Evolutionary conservation across 1,140 invertebrate genomes (phyloP), one percentile per base, ranked within the genome.

Genomic region (Brachionus rubens): DNA sequence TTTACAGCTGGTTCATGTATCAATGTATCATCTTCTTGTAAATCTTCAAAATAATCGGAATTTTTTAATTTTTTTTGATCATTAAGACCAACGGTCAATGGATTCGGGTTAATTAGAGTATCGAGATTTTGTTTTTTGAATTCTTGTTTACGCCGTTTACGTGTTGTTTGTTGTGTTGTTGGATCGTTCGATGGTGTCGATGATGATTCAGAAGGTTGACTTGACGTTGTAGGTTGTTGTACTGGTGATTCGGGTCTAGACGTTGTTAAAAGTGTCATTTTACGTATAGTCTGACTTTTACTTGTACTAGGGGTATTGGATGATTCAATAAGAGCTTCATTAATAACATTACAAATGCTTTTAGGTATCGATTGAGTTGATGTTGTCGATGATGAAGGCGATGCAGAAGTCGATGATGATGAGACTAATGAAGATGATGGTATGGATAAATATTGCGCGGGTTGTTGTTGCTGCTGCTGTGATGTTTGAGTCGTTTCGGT

Each of bases 131-230:
- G 59, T 43, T 65, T 65, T 65, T 65, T 65, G 24, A 65, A 65
- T 43, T 65, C 59, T 65, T 65, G 59, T 43, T 65, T 65, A n/a
- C 59, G 59, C 6, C 59, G 4, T 28, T 65, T 65, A 21, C 59
- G 59, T 10, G 9, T 5, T 7, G 4, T 14, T 46, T 5, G 3
- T 14, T 7, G 5, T 16, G 14, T 19, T 65, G 19, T 9, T 43
- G 36, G 33, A 41, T 2, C 19, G 19, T 10, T 65, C 19, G 59
- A 6, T 21, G 19, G 19, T 14, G 9, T 65, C 0, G 19, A 43
- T 21, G 59, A 43, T 21, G 59, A 41, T 9, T 43, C 40, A 7
- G 59, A 65, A 2, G 40, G 59, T 28, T 41, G 59, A 28, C 40
- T 65, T 0, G 59, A 43, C 16, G 59, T 65, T 19, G 19, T 46